Base-by-base conservation (phyloP, 1,140 invertebrate genomes). In the Meloidogyne floridensis region DNA sequence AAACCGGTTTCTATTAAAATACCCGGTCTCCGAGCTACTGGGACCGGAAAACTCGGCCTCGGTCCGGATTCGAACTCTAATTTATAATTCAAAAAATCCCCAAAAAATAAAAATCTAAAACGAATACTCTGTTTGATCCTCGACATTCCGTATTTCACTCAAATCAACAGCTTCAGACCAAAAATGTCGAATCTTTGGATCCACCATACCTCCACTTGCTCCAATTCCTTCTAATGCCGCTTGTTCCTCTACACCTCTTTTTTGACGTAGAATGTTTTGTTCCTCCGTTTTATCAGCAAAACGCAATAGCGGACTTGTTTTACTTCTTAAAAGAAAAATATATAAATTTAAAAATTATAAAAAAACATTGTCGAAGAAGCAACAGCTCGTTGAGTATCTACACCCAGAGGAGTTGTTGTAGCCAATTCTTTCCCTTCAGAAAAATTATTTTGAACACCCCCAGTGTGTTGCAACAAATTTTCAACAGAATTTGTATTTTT, bases 141-240 rank as follows among this genome's bases (percentile, higher is more conserved):
- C 88, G 8, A 81, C 77, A 72, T 87, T 85, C 8, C 86, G 79
- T 54, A 87, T 78, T 53, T 87, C 86, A 65, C 81, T 77, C 8
- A 87, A 65, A 71, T 89, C 88, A 69, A 89, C 79, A 9, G 86
- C 83, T 56, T 87, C 87, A 20, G 80, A 69, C 86, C 86, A 87
- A 53, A 89, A 77, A 20, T 80, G 78, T 18, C 87, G 80, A 32
- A 87, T 88, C n/a, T 81, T 78, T 15, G 86, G 81, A 75, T 87
- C 86, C 47, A 80, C 84, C 20, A 86, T 78, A 47, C 70, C 75
- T n/a, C 76, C 75, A 77, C 53, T 15, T 65, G 15, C 59, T 65
- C 15, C 59, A 65, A 18, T 53, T 13, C 74, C 32, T 65, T 15
- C 7, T 43, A 42, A 42, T 47, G n/a, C 20, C 32, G 32, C 32